phyloP scores from a whole-genome alignment of 2,797 vertebrate species.

The Gymnopithys bicolor region DNA sequence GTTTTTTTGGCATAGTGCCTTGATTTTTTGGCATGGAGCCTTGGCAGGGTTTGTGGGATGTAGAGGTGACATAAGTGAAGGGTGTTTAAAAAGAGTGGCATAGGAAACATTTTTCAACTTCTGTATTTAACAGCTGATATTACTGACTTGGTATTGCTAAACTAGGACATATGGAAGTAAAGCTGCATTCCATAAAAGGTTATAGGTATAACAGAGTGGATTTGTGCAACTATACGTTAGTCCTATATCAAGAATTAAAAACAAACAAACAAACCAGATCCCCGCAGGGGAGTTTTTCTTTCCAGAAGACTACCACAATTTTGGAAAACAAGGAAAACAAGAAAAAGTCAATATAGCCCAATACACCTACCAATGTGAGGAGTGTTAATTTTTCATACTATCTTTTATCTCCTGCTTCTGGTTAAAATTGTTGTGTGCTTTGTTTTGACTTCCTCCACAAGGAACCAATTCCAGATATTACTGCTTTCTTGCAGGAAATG shows the following conservation, averaged over 20 bases:
- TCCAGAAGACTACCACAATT: neutral
- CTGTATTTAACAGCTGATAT: neutral
- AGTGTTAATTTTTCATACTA: neutral
- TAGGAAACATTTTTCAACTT: neutral
- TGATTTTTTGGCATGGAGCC: neutral
- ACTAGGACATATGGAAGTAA: neutral
- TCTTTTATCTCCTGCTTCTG: neutral
- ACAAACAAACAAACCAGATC: neutral
- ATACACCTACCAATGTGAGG: neutral
- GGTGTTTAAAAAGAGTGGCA: neutral
- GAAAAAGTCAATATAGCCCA: neutral
- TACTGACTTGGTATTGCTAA: neutral
- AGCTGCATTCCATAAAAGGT: neutral
- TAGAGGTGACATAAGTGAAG: neutral
- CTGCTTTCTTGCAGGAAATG: neutral
- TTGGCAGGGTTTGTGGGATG: neutral
- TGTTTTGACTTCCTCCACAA: neutral
- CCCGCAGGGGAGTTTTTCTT: neutral
- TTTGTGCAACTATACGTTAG: neutral
- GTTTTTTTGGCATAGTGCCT: neutral
- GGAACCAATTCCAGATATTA: neutral
- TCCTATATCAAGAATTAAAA: neutral
- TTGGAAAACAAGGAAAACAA: neutral
- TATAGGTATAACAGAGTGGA: neutral
- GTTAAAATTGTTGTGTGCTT: neutral